A percentile compares a stretch with the other conserved stretches of the same genome.
Conservation (phyloP, 2,888 invertebrate species). For the Petrolisthes manimaculis region DNA sequence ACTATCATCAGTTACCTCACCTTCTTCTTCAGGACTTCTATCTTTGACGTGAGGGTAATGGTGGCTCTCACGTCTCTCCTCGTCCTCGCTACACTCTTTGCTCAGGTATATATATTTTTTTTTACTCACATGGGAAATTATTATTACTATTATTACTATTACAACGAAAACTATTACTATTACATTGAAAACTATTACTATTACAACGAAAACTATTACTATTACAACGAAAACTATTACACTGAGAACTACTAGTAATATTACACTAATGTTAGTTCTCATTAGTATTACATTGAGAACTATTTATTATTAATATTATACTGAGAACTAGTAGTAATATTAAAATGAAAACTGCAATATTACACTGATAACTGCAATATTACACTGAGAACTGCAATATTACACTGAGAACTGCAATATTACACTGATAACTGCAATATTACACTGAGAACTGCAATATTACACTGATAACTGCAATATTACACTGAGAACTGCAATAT, state of each 20-base stretch:
- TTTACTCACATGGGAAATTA: not conserved
- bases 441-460: too few relatives aligned
- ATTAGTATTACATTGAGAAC: too few relatives aligned
- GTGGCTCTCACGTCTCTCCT: slow-evolving; percentile 51
- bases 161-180: not conserved
- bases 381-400: too few relatives aligned
- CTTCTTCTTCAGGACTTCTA: slow-evolving; percentile 55
- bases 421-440: too few relatives aligned
- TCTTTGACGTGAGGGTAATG: slow-evolving; percentile 55
- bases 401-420: too few relatives aligned
- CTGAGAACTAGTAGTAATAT: too few relatives aligned
- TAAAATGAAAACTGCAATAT: too few relatives aligned
- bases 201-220: not conserved
- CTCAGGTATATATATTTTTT: slow-evolving; percentile 27
- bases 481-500: too few relatives aligned
- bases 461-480: too few relatives aligned
- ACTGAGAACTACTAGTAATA: not conserved
- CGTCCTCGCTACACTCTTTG: slow-evolving; percentile 53
- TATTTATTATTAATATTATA: too few relatives aligned
- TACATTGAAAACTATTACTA: not conserved
- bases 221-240: not conserved
- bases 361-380: too few relatives aligned
- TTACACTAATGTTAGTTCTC: too few relatives aligned
- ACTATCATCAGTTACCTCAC: slow-evolving; percentile 55
- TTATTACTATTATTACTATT: not conserved